Conservation (phyloP, 2,113 vertebrate genomes). For the Sinocyclocheilus grahami region DNA sequence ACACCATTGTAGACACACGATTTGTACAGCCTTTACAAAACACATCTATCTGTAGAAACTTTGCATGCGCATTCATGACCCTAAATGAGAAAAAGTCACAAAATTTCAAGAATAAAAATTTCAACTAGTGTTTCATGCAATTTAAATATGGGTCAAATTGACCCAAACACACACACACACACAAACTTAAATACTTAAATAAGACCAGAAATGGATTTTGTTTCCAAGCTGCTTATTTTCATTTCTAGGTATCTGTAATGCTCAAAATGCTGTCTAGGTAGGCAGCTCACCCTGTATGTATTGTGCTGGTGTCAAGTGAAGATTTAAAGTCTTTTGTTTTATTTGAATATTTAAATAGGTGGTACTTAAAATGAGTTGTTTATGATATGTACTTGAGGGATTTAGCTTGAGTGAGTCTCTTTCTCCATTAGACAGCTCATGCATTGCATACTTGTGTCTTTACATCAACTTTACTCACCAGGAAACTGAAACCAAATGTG, state of each 20-base stretch:
- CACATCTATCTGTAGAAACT: too few relatives aligned
- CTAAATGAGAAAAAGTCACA: too few relatives aligned
- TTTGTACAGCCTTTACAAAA: too few relatives aligned
- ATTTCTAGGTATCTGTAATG: neutral
- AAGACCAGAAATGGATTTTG: too few relatives aligned
- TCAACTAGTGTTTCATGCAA: neutral
- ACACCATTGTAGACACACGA: too few relatives aligned
- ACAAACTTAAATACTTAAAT: too few relatives aligned
- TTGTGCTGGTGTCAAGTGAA: neutral
- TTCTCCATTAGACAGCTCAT: neutral
- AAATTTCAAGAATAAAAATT: neutral
- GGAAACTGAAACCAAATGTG: constrained; percentile 36
- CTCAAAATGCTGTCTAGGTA: neutral
- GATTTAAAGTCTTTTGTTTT: neutral
- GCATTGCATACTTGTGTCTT: neutral
- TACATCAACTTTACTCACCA: neutral
- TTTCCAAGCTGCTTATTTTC: neutral
- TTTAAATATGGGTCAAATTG: neutral
- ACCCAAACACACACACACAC: too few relatives aligned
- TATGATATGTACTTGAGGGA: neutral
- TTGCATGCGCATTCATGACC: too few relatives aligned
- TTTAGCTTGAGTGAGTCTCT: neutral
- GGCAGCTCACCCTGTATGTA: neutral
- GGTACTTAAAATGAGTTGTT: neutral
- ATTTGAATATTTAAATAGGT: neutral